Base-by-base conservation (phyloP, 2,113 vertebrate genomes). In the Ancistrus triradiatus region DNA sequence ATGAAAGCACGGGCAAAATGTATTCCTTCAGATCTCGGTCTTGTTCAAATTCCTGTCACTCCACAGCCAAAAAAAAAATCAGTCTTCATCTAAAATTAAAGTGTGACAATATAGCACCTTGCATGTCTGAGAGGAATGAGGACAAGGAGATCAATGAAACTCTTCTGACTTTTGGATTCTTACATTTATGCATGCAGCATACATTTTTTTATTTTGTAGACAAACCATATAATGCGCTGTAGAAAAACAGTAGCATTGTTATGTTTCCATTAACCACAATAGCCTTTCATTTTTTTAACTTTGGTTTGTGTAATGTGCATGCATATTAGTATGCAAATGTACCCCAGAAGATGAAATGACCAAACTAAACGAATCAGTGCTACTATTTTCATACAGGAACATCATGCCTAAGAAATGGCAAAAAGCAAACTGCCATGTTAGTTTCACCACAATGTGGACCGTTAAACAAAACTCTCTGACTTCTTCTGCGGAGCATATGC, bases 1-100 rank as follows among this genome's bases (percentile, higher is more conserved):
- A 83, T 78, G 70, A 78, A 81, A 81, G 79, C 75, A 66, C 67
- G 71, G 33, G 68, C 72, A 76, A 70, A 68, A 78, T 74, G 63
- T 78, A 79, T 80, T 67, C 67, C 68, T 57, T 78, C 73, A 70
- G 22, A 71, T 78, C 77, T 73, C 38, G 38, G 53, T 27, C 22
- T 77, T 69, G 74, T 75, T 77, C 66, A 73, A 74, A 79, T 70
- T 73, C 75, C 50, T 80, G 86, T 83, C 76, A 80, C 78, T 78
- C 68, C 58, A 57, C 57, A 43, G 72, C 61, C 79, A 78, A 76
- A 81, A 38, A 37, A n/a, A n/a, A n/a, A n/a, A n/a, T n/a, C n/a
- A n/a, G n/a, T n/a, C n/a, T 7, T 8, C 44, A 43, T 19, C 11
- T 66, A 68, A 70, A 83, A n/a, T 79, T 75, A 80, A 68, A 63